Evolutionary conservation across 2,888 invertebrate species (phyloP).

Genomic region (Serripes groenlandicus): DNA sequence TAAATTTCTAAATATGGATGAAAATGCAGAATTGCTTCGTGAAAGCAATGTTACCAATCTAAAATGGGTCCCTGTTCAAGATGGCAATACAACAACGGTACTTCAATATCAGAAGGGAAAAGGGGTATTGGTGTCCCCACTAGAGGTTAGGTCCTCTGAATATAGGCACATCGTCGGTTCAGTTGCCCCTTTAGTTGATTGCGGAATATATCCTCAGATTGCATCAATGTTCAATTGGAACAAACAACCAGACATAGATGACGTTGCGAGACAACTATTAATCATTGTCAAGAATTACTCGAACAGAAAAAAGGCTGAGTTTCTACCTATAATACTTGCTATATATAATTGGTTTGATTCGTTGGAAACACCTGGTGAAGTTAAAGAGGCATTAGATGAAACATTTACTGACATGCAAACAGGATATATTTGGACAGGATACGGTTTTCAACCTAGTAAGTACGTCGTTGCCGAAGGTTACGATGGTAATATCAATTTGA

Average conservation of each 20-base stretch:
- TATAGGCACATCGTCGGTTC: slow-evolving; percentile 40
- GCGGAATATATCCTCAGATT: background rate
- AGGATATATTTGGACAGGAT: slow-evolving; percentile 29
- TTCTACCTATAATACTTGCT: background rate
- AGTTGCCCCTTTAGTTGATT: slow-evolving; percentile 35
- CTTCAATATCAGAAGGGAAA: slow-evolving; percentile 2
- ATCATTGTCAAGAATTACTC: background rate
- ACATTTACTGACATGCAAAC: background rate
- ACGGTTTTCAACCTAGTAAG: slow-evolving; percentile 35
- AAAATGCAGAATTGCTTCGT: background rate
- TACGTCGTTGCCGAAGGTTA: slow-evolving; percentile 10
- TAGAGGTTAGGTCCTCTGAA: slow-evolving; percentile 25
- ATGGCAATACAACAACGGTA: background rate
- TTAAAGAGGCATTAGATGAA: background rate
- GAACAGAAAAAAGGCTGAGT: background rate
- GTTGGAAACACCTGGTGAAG: background rate
- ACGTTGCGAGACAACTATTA: background rate
- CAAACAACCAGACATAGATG: background rate
- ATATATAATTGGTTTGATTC: slow-evolving; percentile 13
- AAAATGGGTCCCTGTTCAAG: slow-evolving; percentile 22
- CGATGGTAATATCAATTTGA: slow-evolving; percentile 32
- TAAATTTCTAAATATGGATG: background rate
- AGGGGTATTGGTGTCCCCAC: slow-evolving; percentile 22
- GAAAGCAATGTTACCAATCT: background rate
- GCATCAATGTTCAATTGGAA: slow-evolving; percentile 19